phyloP scores from a whole-genome alignment of 35 echinoderm and acorn worm species.

The Chiridota heheva region DNA sequence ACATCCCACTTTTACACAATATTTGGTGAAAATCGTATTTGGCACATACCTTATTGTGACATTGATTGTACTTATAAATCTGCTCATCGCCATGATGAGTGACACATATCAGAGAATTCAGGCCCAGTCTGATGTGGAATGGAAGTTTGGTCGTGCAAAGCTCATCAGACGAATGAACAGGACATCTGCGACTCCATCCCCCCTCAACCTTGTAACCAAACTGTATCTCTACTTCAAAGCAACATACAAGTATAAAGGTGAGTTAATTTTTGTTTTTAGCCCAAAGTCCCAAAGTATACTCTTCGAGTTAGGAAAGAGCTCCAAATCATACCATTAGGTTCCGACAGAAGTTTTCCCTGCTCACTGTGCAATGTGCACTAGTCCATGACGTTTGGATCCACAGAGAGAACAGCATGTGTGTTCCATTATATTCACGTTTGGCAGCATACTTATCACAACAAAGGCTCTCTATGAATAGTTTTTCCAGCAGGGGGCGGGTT shows the following conservation, averaged over 20 bases:
- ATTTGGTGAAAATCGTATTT: slow-evolving; percentile 80
- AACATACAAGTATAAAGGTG: slow-evolving; percentile 83
- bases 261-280: not conserved
- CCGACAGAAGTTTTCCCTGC: not conserved
- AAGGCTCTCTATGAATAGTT: too few relatives aligned
- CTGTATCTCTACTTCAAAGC: slow-evolving; percentile 77
- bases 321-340: not conserved
- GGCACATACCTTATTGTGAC: slow-evolving; percentile 97
- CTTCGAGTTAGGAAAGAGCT: not conserved
- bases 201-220: slow-evolving; percentile 91
- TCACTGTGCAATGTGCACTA: too few relatives aligned
- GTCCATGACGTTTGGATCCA: too few relatives aligned
- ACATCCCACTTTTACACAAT: slow-evolving; percentile 62
- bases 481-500: too few relatives aligned
- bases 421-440: too few relatives aligned
- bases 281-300: too few relatives aligned
- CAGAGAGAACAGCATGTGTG: too few relatives aligned
- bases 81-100: slow-evolving; percentile 99
- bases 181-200: slow-evolving; percentile 85
- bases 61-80: slow-evolving; percentile 96
- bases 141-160: slow-evolving; percentile 98
- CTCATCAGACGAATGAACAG: slow-evolving; percentile 96
- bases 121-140: slow-evolving; percentile 94
- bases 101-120: slow-evolving; percentile 98
- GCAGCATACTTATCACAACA: too few relatives aligned